These are phyloP conservation scores for Oreochromis aureus DNA, from an alignment of 2,113 vertebrate genomes.

Conservation along the genomic window DNA sequence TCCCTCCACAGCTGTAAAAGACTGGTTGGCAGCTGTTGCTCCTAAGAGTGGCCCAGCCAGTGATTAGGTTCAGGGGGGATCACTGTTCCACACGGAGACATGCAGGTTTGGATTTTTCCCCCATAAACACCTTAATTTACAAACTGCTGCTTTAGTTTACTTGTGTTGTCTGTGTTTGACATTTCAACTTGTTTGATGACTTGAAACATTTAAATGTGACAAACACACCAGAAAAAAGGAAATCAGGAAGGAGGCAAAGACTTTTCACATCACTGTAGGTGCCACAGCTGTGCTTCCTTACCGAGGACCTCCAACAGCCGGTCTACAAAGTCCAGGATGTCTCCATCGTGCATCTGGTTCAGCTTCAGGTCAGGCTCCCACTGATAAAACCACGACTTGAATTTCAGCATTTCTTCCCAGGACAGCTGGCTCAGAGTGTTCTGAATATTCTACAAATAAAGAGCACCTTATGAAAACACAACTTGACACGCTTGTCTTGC, in stretches of 20 bases:
- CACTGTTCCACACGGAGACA: background rate
- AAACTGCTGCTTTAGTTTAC: background rate
- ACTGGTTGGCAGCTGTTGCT: background rate
- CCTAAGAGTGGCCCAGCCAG: background rate
- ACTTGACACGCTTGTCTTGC: background rate
- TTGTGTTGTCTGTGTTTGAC: background rate
- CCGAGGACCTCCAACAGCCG: constrained; percentile 50
- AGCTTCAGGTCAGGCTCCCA: background rate
- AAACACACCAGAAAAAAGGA: background rate
- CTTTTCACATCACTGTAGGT: background rate
- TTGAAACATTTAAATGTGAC: background rate
- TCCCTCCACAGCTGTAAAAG: background rate
- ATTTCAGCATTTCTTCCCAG: constrained; percentile 5
- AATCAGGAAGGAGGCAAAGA: background rate
- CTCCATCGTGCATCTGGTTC: constrained; percentile 25
- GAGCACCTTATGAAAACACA: background rate
- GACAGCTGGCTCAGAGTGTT: background rate
- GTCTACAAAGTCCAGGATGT: constrained; percentile 70
- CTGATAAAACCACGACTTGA: constrained; percentile 16
- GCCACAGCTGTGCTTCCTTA: background rate
- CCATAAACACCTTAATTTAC: background rate
- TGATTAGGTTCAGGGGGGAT: background rate
- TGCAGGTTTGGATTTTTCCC: background rate
- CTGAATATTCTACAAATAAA: constrained; percentile 53
- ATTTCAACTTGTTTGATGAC: background rate